Conservation (phyloP, 2,797 vertebrate genomes). For the Phyllotis vaccarum region DNA sequence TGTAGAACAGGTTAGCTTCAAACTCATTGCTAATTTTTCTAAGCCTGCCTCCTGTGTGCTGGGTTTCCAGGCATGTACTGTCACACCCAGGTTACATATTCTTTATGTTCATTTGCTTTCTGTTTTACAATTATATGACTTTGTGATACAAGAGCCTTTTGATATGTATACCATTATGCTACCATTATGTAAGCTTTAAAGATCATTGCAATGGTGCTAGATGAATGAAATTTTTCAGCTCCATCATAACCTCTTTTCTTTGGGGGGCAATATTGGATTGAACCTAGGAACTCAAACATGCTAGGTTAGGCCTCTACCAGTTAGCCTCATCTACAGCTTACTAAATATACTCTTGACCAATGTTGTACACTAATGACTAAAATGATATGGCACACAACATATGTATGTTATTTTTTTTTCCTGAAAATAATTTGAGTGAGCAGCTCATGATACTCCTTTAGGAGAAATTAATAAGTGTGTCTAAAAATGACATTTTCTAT, state of each 20-base stretch:
- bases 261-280: neutral
- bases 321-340: neutral
- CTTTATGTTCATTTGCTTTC: neutral
- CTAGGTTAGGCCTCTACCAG: neutral
- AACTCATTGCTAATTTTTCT: neutral
- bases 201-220: neutral
- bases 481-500: slow-evolving; percentile 35
- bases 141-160: neutral
- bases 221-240: neutral
- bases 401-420: neutral
- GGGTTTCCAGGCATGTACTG: neutral
- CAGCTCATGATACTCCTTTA: neutral
- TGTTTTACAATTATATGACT: neutral
- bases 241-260: neutral
- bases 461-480: slow-evolving; percentile 4
- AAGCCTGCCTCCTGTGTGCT: neutral
- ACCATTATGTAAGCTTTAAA: neutral
- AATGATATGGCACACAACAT: neutral
- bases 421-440: slow-evolving; percentile 5
- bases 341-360: neutral
- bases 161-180: neutral
- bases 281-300: neutral
- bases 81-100: neutral
- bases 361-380: neutral
- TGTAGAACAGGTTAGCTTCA: neutral